A percentile compares a stretch with the other conserved stretches of the same genome.
Evolutionary conservation across 2,113 vertebrate genomes (phyloP).

Genomic region (Pelusios castaneus): DNA sequence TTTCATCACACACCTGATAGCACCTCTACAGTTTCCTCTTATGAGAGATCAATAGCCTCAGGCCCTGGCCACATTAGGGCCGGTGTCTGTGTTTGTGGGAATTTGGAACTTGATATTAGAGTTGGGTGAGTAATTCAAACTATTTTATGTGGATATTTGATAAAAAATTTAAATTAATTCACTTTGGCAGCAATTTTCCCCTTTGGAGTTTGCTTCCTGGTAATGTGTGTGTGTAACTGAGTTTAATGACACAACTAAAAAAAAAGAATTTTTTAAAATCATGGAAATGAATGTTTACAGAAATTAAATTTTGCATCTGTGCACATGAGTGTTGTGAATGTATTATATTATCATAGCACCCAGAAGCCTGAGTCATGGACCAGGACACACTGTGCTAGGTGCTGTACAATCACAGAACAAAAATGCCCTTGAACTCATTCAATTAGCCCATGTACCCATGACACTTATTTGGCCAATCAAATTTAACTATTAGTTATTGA

Average conservation of each 20-base stretch:
- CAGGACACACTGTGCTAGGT: background rate
- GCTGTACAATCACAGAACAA: background rate
- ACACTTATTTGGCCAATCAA: background rate
- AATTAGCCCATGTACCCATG: background rate
- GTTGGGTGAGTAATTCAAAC: background rate
- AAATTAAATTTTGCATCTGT: slow-evolving; percentile 7
- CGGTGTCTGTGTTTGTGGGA: background rate
- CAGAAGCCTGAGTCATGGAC: background rate
- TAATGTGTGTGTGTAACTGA: background rate
- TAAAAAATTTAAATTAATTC: background rate
- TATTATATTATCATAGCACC: background rate
- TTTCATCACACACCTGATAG: slow-evolving; percentile 21
- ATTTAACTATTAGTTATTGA: background rate
- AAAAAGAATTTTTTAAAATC: slow-evolving; percentile 23
- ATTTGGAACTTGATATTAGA: background rate
- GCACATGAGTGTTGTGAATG: background rate
- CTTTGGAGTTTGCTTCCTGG: background rate
- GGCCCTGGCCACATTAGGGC: background rate
- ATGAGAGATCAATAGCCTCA: background rate
- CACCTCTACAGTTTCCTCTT: background rate
- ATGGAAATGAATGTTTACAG: background rate
- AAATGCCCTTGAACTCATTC: background rate
- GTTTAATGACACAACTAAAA: background rate
- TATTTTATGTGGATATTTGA: background rate
- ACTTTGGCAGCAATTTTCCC: background rate